Conservation (phyloP, 2,797 vertebrate species). For the Leptodactylus fallax region DNA sequence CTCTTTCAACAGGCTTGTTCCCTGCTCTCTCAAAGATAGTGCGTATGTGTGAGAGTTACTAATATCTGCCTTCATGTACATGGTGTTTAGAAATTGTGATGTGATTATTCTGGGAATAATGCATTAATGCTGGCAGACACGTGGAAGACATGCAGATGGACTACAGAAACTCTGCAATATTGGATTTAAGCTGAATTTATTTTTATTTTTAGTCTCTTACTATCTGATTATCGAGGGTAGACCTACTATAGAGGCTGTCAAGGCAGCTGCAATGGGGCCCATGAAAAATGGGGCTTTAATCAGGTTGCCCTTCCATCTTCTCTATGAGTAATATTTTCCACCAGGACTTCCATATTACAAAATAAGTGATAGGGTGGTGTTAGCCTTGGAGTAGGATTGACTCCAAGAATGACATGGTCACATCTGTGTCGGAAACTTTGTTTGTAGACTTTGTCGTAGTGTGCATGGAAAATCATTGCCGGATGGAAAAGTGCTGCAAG, state of each 20-base stretch:
- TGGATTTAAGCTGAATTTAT: neutral
- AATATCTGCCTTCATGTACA: constrained; percentile 57
- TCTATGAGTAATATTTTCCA: too few relatives aligned
- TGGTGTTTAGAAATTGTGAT: constrained; percentile 56
- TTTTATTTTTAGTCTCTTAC: neutral
- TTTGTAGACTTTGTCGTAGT: too few relatives aligned
- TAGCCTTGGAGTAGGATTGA: too few relatives aligned
- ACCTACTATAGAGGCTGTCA: neutral
- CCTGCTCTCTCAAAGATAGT: constrained; percentile 67
- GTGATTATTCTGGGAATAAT: constrained; percentile 59
- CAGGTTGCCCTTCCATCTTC: neutral
- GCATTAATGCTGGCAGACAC: constrained; percentile 30
- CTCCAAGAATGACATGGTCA: too few relatives aligned
- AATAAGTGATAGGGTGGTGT: too few relatives aligned
- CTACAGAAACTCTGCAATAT: neutral
- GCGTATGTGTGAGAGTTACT: constrained; percentile 57
- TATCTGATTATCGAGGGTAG: neutral
- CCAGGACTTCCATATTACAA: too few relatives aligned
- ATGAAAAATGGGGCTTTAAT: neutral
- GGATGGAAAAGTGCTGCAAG: too few relatives aligned
- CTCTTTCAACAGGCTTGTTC: constrained; percentile 67
- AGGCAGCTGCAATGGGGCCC: neutral
- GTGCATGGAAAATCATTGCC: too few relatives aligned
- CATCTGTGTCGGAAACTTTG: too few relatives aligned
- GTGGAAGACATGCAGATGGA: constrained; percentile 38